A percentile compares a stretch with the other conserved stretches of the same genome.
Conservation (phyloP, 2,797 vertebrate genomes). For the Malacoraja senta region DNA sequence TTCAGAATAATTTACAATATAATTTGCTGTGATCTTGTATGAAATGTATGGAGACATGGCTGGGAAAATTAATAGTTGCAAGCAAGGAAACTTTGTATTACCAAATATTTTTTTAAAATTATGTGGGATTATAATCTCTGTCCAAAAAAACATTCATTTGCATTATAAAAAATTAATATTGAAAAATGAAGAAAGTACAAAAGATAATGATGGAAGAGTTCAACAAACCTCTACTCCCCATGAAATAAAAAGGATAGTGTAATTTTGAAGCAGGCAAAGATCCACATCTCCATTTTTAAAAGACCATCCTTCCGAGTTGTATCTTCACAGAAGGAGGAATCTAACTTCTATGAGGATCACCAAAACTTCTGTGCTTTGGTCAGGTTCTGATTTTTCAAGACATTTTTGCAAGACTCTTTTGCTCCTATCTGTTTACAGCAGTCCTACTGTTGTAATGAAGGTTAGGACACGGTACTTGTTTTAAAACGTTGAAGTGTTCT, state of each 20-base stretch:
- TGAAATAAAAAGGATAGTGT: neutral
- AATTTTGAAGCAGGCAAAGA: neutral
- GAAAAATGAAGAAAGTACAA: neutral
- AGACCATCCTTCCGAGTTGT: neutral
- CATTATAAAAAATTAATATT: neutral
- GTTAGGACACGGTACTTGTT: neutral
- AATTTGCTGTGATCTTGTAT: neutral
- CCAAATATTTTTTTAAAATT: neutral
- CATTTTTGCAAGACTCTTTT: neutral
- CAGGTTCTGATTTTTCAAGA: constrained; percentile 5
- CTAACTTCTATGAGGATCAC: neutral
- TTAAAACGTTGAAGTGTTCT: constrained; percentile 29
- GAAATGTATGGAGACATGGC: neutral
- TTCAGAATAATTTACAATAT: neutral
- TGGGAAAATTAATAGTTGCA: neutral
- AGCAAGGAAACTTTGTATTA: neutral
- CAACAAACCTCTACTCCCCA: neutral
- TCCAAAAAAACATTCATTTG: neutral
- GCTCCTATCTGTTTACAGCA: constrained; percentile 2
- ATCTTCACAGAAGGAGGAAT: neutral
- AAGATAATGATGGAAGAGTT: neutral
- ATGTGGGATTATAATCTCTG: neutral
- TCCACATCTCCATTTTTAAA: neutral
- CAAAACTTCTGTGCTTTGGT: neutral
- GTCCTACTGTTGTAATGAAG: constrained; percentile 8